These are phyloP conservation scores for Amniataba percoides DNA, from an alignment of 2,797 vertebrate genomes.

Conservation along the genomic window DNA sequence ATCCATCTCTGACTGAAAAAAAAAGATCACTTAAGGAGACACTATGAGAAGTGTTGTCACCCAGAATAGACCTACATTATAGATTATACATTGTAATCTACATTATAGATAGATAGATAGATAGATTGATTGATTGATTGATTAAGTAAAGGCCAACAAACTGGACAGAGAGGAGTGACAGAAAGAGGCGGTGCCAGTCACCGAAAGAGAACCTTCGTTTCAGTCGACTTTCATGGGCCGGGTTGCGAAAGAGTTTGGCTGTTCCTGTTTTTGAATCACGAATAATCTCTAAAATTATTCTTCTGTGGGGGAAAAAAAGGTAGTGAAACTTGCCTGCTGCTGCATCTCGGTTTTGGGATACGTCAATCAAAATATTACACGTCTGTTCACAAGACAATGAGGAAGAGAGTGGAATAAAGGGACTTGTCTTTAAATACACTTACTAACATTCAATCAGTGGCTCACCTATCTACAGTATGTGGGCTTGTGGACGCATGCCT, in stretches of 20 bases:
- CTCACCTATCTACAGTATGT: constrained; percentile 9
- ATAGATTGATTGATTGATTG: too few species aligned
- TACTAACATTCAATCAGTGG: constrained; percentile 16
- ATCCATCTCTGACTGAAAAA: not conserved
- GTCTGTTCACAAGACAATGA: not conserved
- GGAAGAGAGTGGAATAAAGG: not conserved
- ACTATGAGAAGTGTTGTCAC: not conserved
- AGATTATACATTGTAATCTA: too few species aligned
- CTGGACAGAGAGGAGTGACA: not conserved
- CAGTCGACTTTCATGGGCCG: not conserved
- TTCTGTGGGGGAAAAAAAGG: constrained; percentile 20
- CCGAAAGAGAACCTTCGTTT: not conserved
- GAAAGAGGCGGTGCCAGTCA: not conserved
- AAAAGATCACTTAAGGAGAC: not conserved
- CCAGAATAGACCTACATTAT: constrained; percentile 1
- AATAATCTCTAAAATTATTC: constrained; percentile 7
- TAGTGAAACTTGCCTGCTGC: constrained; percentile 34
- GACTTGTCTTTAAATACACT: constrained; percentile 15
- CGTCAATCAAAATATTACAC: not conserved
- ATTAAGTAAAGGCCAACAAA: too few species aligned
- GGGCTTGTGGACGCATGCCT: constrained; percentile 12
- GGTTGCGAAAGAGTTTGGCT: not conserved
- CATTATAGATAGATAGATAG: too few species aligned
- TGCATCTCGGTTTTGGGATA: not conserved
- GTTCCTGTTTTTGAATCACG: constrained; percentile 30